Evolutionary conservation across 2,888 invertebrate species (phyloP), one percentile per base, ranked within the genome.

Genomic region (Geotrupes spiniger): DNA sequence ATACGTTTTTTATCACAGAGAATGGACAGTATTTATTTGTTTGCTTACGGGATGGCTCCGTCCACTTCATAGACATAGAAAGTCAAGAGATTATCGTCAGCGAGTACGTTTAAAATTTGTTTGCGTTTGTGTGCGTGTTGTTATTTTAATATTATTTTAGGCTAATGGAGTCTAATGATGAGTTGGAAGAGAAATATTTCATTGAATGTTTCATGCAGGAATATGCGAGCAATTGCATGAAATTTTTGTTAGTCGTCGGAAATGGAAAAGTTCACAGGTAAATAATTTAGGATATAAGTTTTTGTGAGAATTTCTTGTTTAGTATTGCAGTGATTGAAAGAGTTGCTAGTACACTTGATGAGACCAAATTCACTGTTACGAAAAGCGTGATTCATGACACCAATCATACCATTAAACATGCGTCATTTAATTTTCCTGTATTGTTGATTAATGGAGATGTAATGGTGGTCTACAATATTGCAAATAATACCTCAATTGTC

Each of bases 21-120:
- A 47, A 57, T 45, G 54, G 52, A 4, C 48, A 54, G 38, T 54
- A 51, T 36, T 25, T 58, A 8, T 36, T 60, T 25, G n/a, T 59
- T 17, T 56, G 58, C 37, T 39, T 57, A 26, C 40, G 53, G 38
- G 54, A 55, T 52, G 61, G 59, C 5, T 29, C 12, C 9, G 27
- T 61, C 39, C 42, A 51, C 38, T 56, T 51, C 38, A 54, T 61
- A 27, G 36, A 54, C 33, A 42, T 56, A 1, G 46, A 49, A 12
- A 41, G 48, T 10, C 29, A 49, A 27, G 38, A 40, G 17, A 12
- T 54, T 27, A 27, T 58, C 10, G 55, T 51, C 42, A 45, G 46
- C 11, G 41, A 46, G 60, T 60, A 45, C 44, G 52, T 53, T 12
- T 25, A 25, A 2, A 38, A 25, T 21, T n/a, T n/a, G n/a, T n/a